Evolutionary conservation across 2,888 invertebrate genomes (phyloP), one percentile per base, ranked within the genome.

Genomic region (Zele albiditarsus): DNA sequence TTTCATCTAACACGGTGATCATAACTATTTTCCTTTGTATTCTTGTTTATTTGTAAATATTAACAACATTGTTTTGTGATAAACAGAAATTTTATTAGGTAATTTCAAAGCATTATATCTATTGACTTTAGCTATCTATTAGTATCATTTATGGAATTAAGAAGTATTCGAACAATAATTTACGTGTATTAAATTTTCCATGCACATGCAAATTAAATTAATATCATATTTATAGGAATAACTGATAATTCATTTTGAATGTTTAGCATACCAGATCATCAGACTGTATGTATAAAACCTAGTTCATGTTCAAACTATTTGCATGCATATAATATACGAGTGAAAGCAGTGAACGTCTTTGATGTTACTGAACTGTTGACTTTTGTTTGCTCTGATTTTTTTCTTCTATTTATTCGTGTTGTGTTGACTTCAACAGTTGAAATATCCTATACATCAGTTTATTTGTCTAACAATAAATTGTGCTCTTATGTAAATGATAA

Each of bases 261-360:
- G 68, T 57, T 57, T 68, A 57, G 57, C 68, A 53, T 53, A 10
- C 28, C n/a, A 3, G 6, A 27, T 67, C 16, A 67, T 67, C 28
- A 28, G 28, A 42, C 8, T 46, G 16, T 3, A 23, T 31, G 23
- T 68, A 57, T 53, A 53, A 33, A 53, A 16, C 31, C 6, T 28
- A 31, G 27, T 31, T 10, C 14, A n/a, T n/a, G 10, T 60, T 14
- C 6, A 28, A 6, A 27, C 1, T 60, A 58, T 53, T 53, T 10
- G 2, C 25, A 23, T 20, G n/a, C 10, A 12, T 27, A 58, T 16
- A 46, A 2, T 46, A 12, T 38, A 38, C 38, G 10, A 38, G 38
- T 38, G 38, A 38, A 8, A 38, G 12, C 46, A 5, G 46, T 8
- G 33, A 8, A 33, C 33, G 33, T 46, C n/a, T n/a, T 14, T 3